Conservation (phyloP, 1,140 invertebrate genomes). For the Glomeris maerens region DNA sequence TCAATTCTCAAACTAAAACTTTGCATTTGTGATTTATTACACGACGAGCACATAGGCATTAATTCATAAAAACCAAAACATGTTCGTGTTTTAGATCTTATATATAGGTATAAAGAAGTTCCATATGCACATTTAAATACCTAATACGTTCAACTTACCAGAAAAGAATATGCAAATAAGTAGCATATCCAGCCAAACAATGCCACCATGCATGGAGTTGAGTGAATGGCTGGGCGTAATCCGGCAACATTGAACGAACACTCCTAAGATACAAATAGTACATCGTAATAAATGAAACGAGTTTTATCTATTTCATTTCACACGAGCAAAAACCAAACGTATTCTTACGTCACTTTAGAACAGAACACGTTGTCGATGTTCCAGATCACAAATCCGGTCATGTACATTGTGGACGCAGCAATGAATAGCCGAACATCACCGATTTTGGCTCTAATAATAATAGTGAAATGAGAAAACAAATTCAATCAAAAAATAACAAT, state of each 20-base stretch:
- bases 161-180: slow-evolving; percentile 22
- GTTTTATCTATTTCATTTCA: not conserved
- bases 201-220: slow-evolving; percentile 30
- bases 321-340: not conserved
- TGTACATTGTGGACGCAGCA: slow-evolving; percentile 24
- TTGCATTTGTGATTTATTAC: too few species aligned
- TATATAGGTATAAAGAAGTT: too few species aligned
- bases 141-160: too few species aligned
- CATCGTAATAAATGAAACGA: not conserved
- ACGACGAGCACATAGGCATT: too few species aligned
- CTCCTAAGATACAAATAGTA: slow-evolving; percentile 1
- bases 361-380: slow-evolving; percentile 32
- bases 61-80: too few species aligned
- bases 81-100: too few species aligned
- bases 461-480: slow-evolving; percentile 1
- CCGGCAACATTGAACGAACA: not conserved
- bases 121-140: too few species aligned
- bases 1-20: too few species aligned
- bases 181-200: slow-evolving; percentile 24
- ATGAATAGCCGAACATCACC: slow-evolving; percentile 21
- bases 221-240: slow-evolving; percentile 18
- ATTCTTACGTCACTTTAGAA: slow-evolving; percentile 25
- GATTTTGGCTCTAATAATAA: slow-evolving; percentile 19
- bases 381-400: slow-evolving; percentile 30
- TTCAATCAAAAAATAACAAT: not conserved